Conservation (phyloP, 2,113 vertebrate species). For the Nyctibius bracteatus region DNA sequence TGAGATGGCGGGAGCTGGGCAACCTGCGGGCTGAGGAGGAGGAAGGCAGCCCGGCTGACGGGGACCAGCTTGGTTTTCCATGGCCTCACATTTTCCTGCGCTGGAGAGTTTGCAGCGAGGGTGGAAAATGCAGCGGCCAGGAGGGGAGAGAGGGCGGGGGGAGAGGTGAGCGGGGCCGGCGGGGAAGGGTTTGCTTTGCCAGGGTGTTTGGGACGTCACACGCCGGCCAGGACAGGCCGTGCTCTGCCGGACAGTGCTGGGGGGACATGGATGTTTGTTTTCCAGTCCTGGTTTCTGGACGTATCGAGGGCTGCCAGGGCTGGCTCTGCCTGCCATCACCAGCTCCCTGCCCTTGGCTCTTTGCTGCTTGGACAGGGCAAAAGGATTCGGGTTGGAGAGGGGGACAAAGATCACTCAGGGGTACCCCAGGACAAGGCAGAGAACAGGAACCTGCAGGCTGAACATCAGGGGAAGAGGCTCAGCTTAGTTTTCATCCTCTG, state of each 20-base stretch:
- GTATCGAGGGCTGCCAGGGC: background rate
- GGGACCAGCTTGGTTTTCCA: background rate
- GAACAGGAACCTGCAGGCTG: background rate
- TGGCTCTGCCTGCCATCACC: background rate
- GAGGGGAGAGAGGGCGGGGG: background rate
- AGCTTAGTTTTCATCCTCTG: background rate
- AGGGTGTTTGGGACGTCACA: background rate
- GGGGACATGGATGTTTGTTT: background rate
- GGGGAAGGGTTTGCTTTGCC: background rate
- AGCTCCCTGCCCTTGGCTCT: background rate
- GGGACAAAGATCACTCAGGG: background rate
- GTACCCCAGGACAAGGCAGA: background rate
- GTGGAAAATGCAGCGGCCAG: background rate
- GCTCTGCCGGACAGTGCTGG: accelerated
- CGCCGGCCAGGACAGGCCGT: background rate
- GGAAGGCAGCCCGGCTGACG: background rate
- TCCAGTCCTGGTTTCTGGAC: background rate
- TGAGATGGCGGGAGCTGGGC: background rate
- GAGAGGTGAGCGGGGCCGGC: background rate
- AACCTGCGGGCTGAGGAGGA: background rate
- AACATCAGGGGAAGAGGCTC: background rate
- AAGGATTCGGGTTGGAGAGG: background rate
- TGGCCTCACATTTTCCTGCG: background rate
- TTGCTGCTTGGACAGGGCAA: background rate
- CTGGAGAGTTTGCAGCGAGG: background rate